phyloP scores from a whole-genome alignment of 2,113 vertebrate species.

The Crotophaga sulcirostris region DNA sequence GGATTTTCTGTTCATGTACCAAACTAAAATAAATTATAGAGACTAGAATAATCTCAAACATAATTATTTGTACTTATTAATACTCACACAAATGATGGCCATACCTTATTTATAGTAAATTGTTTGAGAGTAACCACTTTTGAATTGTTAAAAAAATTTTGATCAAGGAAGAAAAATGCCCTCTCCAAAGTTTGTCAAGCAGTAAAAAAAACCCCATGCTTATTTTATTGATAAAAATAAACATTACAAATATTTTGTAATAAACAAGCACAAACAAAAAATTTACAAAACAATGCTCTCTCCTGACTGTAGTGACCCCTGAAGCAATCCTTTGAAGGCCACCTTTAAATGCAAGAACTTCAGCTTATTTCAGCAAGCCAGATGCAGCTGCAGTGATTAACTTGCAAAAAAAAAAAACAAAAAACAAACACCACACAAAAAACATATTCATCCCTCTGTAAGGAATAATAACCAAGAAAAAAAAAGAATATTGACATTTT shows the following conservation, averaged over 20 bases:
- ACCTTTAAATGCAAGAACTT: neutral
- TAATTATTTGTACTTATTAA: neutral
- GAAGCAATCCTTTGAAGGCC: neutral
- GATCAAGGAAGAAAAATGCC: no score
- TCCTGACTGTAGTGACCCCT: neutral
- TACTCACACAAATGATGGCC: neutral
- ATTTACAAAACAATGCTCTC: neutral
- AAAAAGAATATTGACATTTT: neutral
- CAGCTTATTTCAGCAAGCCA: neutral
- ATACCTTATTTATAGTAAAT: neutral
- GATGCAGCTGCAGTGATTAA: neutral
- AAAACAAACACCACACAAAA: no score
- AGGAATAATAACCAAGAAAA: neutral
- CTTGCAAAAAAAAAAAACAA: neutral
- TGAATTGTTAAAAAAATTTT: neutral
- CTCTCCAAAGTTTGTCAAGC: neutral
- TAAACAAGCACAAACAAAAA: neutral
- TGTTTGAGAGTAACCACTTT: neutral
- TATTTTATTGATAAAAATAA: neutral
- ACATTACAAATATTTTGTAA: neutral
- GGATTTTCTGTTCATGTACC: neutral
- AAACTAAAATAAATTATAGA: neutral
- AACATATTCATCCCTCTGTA: neutral
- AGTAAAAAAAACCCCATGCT: rapidly evolving
- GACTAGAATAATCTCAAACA: neutral